These are phyloP conservation scores for Sanderia malayensis DNA, from an alignment of 30 jellyfish, hydroid and myxozoan species.

Conservation along the genomic window DNA sequence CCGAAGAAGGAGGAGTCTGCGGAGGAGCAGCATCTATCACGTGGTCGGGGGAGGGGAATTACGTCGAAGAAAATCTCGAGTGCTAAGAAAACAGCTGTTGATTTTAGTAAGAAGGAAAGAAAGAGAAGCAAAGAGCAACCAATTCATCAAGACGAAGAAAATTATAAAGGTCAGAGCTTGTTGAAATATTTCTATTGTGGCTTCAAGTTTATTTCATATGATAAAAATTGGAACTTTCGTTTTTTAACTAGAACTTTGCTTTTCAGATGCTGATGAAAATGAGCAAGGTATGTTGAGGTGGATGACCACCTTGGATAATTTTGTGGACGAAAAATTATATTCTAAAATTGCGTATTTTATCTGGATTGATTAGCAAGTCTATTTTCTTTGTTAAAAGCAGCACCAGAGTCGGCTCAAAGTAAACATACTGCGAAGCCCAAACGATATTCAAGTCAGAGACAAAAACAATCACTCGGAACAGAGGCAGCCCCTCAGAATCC, in stretches of 20 bases:
- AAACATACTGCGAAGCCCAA: conserved; percentile 57
- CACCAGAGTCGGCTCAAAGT: not conserved
- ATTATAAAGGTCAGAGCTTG: conserved; percentile 41
- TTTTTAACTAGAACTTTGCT: too few species aligned
- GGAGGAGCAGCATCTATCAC: conserved; percentile 11
- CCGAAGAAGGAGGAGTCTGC: not conserved
- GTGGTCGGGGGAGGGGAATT: conserved; percentile 53
- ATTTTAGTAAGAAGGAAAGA: conserved; percentile 31
- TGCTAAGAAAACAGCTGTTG: conserved; percentile 44
- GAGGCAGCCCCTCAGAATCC: conserved; percentile 22
- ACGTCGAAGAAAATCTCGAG: conserved; percentile 9
- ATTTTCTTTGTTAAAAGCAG: not conserved
- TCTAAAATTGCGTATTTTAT: too few species aligned
- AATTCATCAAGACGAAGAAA: conserved; percentile 7
- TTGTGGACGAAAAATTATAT: too few species aligned
- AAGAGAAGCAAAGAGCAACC: not conserved
- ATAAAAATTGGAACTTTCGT: not conserved
- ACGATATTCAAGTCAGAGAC: conserved; percentile 86
- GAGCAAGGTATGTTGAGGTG: not conserved
- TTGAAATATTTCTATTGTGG: too few species aligned
- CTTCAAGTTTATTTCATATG: too few species aligned
- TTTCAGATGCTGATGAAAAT: conserved; percentile 5
- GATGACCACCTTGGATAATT: not conserved
- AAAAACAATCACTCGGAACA: conserved; percentile 15
- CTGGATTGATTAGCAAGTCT: not conserved